A percentile compares a stretch with the other conserved stretches of the same genome.
Evolutionary conservation across 2,113 vertebrate genomes (phyloP).

Genomic region (Vulpes lagopus): DNA sequence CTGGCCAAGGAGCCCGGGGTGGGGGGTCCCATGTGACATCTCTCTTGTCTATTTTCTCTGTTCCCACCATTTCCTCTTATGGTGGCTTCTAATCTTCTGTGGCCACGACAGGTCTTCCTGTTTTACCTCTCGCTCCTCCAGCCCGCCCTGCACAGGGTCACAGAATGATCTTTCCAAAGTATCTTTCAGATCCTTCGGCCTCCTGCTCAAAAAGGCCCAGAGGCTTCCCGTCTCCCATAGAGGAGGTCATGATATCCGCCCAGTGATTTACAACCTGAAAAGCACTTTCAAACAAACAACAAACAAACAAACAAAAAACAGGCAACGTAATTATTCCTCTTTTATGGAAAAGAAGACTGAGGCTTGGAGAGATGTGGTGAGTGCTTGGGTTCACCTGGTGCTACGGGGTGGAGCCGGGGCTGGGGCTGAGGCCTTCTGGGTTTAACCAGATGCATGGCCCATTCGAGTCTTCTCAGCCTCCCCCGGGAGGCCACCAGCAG

Average conservation of each 20-base stretch:
- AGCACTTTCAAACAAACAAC: background rate
- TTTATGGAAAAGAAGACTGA: background rate
- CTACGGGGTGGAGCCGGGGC: background rate
- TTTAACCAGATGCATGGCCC: rapidly evolving
- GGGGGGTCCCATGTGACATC: background rate
- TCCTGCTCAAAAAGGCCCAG: background rate
- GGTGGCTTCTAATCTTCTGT: background rate
- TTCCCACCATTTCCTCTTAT: background rate
- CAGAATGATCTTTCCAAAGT: background rate
- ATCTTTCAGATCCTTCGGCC: background rate
- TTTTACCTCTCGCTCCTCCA: background rate
- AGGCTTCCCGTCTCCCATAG: background rate
- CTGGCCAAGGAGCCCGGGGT: background rate
- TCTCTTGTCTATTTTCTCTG: background rate
- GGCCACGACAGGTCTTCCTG: background rate
- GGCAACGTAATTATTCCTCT: background rate
- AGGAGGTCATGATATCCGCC: background rate
- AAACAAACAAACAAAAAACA: background rate
- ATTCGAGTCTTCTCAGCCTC: background rate
- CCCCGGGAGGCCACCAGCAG: background rate
- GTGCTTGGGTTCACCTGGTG: background rate
- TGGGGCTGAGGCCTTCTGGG: background rate
- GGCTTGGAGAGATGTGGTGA: background rate
- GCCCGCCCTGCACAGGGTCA: background rate
- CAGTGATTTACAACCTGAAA: background rate